Base-by-base conservation (phyloP, 2,888 invertebrate species). In the Callyntrura guangdongensis region DNA sequence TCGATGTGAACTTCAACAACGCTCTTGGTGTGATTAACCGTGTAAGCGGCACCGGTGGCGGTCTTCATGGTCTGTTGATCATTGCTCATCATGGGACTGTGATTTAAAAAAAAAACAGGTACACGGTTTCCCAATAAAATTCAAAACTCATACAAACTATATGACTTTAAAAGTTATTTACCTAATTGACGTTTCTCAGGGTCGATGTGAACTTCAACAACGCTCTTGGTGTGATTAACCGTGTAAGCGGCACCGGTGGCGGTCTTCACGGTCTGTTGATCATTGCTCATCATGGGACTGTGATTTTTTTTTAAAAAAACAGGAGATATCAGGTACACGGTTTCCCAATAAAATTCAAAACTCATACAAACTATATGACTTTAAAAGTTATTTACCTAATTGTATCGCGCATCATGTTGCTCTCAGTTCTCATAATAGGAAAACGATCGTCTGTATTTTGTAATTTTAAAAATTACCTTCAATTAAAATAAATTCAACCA, bases 151-250 rank as follows among this genome's bases (percentile, higher is more conserved):
- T n/a, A n/a, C n/a, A n/a, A n/a, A n/a, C n/a, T n/a, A n/a, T n/a
- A n/a, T n/a, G n/a, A n/a, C n/a, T n/a, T n/a, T 25, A 9, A 22
- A 67, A 25, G 8, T n/a, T 12, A 36, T 8, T 20, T 49, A 81
- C 81, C 81, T 81, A 0, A 61, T 61, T 45, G 88, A 5, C 77
- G 59, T 14, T 86, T 86, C 11, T 69, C 86, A 17, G 85, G 72
- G 27, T 85, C 85, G 36, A 85, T 69, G 36, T 22, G 72, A 22
- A 85, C 17, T 49, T 85, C 85, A 5, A 77, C 77, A 11, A 22
- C 77, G 11, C 22, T 77, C 36, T 36, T 36, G 4, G 8, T 45
- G 56, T 27, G 56, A 79, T 20, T 25, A 12, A 59, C 14, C 11
- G 79, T 79, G 8, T 79, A 25, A n/a, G 11, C 25, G 59, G 27